Evolutionary conservation across 2,113 vertebrate species (phyloP), one percentile per base, ranked within the genome.

Genomic region (Nothobranchius furzeri): DNA sequence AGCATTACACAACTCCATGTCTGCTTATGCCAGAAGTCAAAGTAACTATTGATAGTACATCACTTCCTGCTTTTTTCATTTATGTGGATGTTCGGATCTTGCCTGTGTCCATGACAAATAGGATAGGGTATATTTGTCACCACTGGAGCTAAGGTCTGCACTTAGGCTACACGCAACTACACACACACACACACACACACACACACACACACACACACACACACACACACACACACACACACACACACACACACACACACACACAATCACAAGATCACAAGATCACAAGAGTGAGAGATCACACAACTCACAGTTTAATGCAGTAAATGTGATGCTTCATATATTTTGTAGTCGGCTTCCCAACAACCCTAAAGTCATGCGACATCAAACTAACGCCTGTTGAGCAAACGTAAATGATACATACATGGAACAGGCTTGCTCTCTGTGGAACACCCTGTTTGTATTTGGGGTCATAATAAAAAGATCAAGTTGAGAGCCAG

Each of bases 401-500:
- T 59, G 14, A 51, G 9, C 40, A 24, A 24, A 59, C 24, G 13
- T 50, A 68, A 51, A 57, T 35, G n/a, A 35, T n/a, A 55, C 2
- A 59, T 57, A 40, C 56, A 48, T 58, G 25, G 45, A 58, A 61
- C 48, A 37, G 68, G 13, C 35, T 52, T 20, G 4, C 30, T 73
- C 15, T 51, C 49, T 68, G 61, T 50, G 13, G 51, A 42, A 58
- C 48, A 49, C 10, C 17, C 14, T 42, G 20, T 58, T 11, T 54
- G 51, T 70, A 65, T 61, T n/a, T 61, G 36, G 58, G 25, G 76
- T 24, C 65, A 69, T 65, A 9, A 48, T 66, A 66, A 60, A 49
- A 60, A 55, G 51, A n/a, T 42, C 54, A 48, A 37, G 52, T n/a
- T 82, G 80, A 90, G 63, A 81, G 85, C 77, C 82, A 83, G 76